phyloP scores from a whole-genome alignment of 2,113 vertebrate genomes.

The Tupaia tana region DNA sequence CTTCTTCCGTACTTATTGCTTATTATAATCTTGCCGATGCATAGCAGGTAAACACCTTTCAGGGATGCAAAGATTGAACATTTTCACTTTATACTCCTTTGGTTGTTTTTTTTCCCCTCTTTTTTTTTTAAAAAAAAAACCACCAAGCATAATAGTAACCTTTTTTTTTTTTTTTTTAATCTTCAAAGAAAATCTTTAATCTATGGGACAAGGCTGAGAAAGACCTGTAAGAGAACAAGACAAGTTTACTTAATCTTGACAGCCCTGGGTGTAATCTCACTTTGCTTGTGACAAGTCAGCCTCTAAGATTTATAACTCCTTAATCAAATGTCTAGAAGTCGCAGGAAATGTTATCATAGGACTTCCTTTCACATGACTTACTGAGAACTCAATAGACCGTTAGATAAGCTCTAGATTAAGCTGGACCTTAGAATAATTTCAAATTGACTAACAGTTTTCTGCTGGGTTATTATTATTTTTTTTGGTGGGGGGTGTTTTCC shows the following conservation, averaged over 20 bases:
- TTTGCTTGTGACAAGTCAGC: slow-evolving; percentile 92
- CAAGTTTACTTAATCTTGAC: slow-evolving; percentile 94
- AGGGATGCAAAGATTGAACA: slow-evolving; percentile 78
- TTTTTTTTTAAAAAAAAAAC: slow-evolving; percentile 44
- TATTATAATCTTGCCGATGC: slow-evolving; percentile 62
- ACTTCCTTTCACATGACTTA: slow-evolving; percentile 93
- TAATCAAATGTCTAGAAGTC: slow-evolving; percentile 93
- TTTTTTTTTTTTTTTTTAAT: slow-evolving; percentile 87
- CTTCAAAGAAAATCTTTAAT: slow-evolving; percentile 89
- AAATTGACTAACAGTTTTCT: slow-evolving; percentile 84
- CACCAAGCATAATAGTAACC: slow-evolving; percentile 87
- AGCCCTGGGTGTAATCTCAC: slow-evolving; percentile 92
- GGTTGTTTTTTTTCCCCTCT: slow-evolving; percentile 72
- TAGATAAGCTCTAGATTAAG: slow-evolving; percentile 89
- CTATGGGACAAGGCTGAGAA: slow-evolving; percentile 90
- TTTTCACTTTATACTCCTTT: slow-evolving; percentile 80
- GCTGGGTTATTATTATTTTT: not conserved
- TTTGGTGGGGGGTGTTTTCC: not conserved
- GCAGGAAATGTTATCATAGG: slow-evolving; percentile 91
- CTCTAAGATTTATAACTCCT: slow-evolving; percentile 94
- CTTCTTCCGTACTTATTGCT: slow-evolving; percentile 71
- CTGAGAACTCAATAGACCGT: slow-evolving; percentile 90
- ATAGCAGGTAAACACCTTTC: slow-evolving; percentile 79
- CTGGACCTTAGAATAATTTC: slow-evolving; percentile 85
- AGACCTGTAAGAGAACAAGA: slow-evolving; percentile 92